These are phyloP conservation scores for Drosophila multiciliata DNA, from an alignment of 2,888 invertebrate genomes.

Conservation along the genomic window DNA sequence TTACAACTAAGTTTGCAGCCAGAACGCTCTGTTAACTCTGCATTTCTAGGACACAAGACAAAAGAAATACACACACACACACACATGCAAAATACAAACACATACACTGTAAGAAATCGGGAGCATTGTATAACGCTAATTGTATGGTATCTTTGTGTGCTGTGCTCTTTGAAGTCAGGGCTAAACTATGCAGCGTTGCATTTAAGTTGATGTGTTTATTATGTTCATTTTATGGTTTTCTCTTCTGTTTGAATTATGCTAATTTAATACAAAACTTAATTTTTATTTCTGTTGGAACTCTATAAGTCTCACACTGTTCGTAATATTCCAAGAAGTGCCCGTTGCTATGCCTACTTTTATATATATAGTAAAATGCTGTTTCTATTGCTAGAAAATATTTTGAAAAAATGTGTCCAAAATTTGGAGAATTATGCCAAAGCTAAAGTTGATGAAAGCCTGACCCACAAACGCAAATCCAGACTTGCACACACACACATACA, in stretches of 20 bases:
- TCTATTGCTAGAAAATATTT: slow-evolving; percentile 40
- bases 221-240: slow-evolving; percentile 33
- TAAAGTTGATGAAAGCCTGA: slow-evolving; percentile 40
- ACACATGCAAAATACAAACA: slow-evolving; percentile 22
- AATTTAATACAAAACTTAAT: slow-evolving; percentile 49
- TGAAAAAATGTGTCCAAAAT: background rate
- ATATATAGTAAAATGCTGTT: slow-evolving; percentile 42
- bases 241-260: slow-evolving; percentile 56
- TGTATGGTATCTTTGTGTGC: slow-evolving; percentile 69
- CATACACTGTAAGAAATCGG: slow-evolving; percentile 27
- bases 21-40: slow-evolving; percentile 48
- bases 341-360: slow-evolving; percentile 26
- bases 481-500: slow-evolving; percentile 28
- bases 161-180: slow-evolving; percentile 58
- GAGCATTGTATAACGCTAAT: slow-evolving; percentile 57
- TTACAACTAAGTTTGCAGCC: slow-evolving; percentile 53
- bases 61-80: slow-evolving; percentile 26
- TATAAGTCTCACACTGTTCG: slow-evolving; percentile 37
- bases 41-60: slow-evolving; percentile 30
- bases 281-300: slow-evolving; percentile 56
- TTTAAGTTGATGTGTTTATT: slow-evolving; percentile 47
- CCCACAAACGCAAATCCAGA: slow-evolving; percentile 33
- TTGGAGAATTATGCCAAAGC: slow-evolving; percentile 45
- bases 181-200: slow-evolving; percentile 63
- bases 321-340: slow-evolving; percentile 31